Evolutionary conservation across 2,797 vertebrate species (phyloP).

Genomic region (Acanthurus lineatus): DNA sequence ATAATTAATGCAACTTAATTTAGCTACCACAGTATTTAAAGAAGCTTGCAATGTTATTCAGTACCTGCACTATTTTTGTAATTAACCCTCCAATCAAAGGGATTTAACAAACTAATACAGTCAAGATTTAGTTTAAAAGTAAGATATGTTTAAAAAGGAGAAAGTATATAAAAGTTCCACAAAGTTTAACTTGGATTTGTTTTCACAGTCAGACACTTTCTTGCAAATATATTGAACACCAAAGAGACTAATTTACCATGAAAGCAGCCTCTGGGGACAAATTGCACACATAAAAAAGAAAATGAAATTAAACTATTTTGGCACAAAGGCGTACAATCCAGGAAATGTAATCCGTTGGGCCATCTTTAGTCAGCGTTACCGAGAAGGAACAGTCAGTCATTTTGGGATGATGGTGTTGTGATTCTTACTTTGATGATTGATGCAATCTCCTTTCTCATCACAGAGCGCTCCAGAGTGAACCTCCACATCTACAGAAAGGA

Average conservation of each 20-base stretch:
- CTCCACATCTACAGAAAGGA: slow-evolving; percentile 92
- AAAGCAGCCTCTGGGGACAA: neutral
- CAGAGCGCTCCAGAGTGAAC: slow-evolving; percentile 94
- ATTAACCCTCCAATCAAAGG: neutral
- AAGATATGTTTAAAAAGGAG: neutral
- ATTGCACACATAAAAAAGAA: neutral
- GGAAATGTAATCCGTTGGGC: neutral
- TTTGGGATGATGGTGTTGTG: neutral
- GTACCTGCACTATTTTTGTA: neutral
- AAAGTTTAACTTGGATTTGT: neutral
- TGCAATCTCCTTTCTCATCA: slow-evolving; percentile 94
- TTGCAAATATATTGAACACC: neutral
- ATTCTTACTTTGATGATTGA: slow-evolving; percentile 91
- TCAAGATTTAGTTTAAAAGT: neutral
- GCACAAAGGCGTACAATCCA: neutral
- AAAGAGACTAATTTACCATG: slow-evolving; percentile 6
- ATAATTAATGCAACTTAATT: neutral
- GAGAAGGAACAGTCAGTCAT: neutral
- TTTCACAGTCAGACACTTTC: neutral
- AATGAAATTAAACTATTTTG: neutral
- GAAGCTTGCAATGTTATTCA: no score
- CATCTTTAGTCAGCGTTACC: neutral
- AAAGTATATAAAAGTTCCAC: neutral
- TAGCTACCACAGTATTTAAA: neutral
- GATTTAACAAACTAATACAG: neutral